phyloP scores from a whole-genome alignment of 2,113 vertebrate species.

The Strigops habroptila region DNA sequence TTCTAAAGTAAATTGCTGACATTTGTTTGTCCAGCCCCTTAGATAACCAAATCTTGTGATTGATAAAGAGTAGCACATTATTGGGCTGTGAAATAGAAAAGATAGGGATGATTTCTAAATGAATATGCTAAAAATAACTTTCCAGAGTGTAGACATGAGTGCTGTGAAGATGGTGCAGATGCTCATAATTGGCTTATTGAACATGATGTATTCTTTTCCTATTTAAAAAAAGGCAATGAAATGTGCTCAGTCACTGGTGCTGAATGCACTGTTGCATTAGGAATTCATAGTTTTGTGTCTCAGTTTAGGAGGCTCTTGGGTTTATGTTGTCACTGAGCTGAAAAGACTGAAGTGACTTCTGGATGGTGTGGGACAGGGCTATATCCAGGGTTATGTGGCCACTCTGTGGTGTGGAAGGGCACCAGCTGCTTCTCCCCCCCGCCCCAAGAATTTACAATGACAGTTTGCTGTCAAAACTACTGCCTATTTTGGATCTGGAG shows the following conservation, averaged over 20 bases:
- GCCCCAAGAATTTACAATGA: accelerated
- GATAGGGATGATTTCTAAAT: neutral
- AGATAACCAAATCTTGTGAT: neutral
- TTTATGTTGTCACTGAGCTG: neutral
- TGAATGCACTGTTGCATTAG: neutral
- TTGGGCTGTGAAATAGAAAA: neutral
- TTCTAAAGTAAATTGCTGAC: neutral
- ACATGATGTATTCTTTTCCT: neutral
- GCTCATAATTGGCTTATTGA: neutral
- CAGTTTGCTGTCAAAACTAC: neutral
- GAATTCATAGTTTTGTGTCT: neutral
- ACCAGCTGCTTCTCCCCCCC: accelerated
- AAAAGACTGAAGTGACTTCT: neutral
- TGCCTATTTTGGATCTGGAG: neutral
- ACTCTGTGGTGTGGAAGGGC: neutral
- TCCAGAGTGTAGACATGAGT: neutral
- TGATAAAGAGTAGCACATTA: neutral
- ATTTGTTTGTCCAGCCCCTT: neutral
- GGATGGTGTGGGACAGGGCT: neutral
- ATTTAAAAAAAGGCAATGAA: neutral
- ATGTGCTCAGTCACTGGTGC: neutral
- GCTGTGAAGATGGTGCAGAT: neutral
- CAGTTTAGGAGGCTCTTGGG: neutral
- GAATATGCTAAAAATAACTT: neutral
- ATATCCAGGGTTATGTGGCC: neutral